Percentiles rank a stretch among this genome's conserved stretches.
phyloP scores from a whole-genome alignment of 2,113 vertebrate species.

The Carlito syrichta region DNA sequence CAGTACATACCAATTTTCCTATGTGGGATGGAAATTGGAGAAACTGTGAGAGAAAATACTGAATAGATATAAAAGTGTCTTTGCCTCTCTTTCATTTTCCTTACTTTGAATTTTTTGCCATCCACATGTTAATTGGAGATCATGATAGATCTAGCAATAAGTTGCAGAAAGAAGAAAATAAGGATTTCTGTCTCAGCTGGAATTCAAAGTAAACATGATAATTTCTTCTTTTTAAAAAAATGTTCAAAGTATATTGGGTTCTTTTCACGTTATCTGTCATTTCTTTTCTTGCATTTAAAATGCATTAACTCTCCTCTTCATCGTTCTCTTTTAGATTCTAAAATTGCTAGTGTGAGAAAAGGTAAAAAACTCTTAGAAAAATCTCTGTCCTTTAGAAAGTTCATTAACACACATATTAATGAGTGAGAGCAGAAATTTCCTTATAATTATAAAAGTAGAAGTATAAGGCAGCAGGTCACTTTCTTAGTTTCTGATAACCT shows the following conservation, averaged over 20 bases:
- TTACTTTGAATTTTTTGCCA: conserved; percentile 48
- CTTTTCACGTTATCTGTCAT: conserved; percentile 23
- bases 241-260: conserved; percentile 47
- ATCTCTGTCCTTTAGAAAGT: conserved; percentile 48
- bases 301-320: neutral
- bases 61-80: conserved; percentile 43
- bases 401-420: conserved; percentile 2
- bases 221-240: neutral
- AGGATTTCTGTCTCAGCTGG: conserved; percentile 5
- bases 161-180: neutral
- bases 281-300: conserved; percentile 51
- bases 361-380: conserved; percentile 24
- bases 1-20: conserved; percentile 36
- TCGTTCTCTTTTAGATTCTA: conserved; percentile 8
- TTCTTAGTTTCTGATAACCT: neutral
- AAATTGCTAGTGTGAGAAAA: conserved; percentile 34
- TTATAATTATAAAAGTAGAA: conserved; percentile 15
- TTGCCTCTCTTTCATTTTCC: conserved; percentile 23
- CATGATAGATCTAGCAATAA: neutral
- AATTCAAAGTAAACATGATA: conserved; percentile 54
- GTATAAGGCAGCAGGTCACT: neutral
- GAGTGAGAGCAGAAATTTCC: conserved; percentile 17
- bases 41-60: conserved; percentile 23
- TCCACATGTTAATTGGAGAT: conserved; percentile 43
- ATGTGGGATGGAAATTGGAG: conserved; percentile 3